A percentile compares a stretch with the other conserved stretches of the same genome.
phyloP scores from a whole-genome alignment of 2,888 invertebrate species.

The Ennomos fuscantarius region DNA sequence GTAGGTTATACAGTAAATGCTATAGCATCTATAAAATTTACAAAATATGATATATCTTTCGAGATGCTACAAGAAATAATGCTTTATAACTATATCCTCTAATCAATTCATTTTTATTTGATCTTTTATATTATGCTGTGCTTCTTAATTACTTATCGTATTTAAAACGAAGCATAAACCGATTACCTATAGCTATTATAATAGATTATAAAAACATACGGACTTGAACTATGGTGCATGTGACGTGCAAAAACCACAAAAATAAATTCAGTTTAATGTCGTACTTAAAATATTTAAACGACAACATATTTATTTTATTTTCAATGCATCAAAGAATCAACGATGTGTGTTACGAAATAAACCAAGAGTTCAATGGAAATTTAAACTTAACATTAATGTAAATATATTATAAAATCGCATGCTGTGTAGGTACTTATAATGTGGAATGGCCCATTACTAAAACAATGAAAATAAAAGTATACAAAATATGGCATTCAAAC shows the following conservation, averaged over 20 bases:
- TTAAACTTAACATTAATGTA: constrained; percentile 35
- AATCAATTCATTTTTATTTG: constrained; percentile 78
- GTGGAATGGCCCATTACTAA: constrained; percentile 35
- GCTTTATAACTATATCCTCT: constrained; percentile 71
- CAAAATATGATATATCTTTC: constrained; percentile 85
- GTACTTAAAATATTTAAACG: no score
- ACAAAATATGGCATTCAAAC: constrained; percentile 25
- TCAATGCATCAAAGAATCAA: no score
- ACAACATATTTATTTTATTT: no score
- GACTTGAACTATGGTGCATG: constrained; percentile 54
- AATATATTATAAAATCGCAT: constrained; percentile 25
- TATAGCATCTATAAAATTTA: constrained; percentile 85
- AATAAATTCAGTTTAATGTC: background rate
- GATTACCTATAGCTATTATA: constrained; percentile 1
- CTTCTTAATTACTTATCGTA: constrained; percentile 29
- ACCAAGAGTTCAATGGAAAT: background rate
- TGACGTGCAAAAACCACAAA: constrained; percentile 46
- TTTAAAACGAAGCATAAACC: constrained; percentile 22
- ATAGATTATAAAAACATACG: background rate
- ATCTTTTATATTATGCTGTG: constrained; percentile 43
- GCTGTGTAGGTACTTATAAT: constrained; percentile 22
- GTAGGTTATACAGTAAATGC: constrained; percentile 74
- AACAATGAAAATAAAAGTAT: constrained; percentile 16
- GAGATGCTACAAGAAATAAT: constrained; percentile 83
- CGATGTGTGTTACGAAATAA: no score